These are phyloP conservation scores for Heliocidaris erythrogramma DNA, from an alignment of 35 echinoderm and acorn worm species.

Conservation along the genomic window DNA sequence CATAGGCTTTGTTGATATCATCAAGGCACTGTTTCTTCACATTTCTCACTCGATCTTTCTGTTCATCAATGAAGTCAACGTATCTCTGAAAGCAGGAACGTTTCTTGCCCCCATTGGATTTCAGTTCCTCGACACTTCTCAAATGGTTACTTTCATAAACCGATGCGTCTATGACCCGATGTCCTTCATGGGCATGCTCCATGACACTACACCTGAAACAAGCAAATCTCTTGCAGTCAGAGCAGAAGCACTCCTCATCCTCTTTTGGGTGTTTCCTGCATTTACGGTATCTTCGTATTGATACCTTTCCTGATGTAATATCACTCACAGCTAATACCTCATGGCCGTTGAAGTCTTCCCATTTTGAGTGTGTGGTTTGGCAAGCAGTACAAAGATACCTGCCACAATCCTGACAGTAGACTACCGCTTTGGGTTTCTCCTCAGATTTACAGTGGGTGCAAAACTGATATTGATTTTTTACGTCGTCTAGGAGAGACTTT, in stretches of 20 bases:
- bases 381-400: neutral
- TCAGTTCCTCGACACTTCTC: neutral
- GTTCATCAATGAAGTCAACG: conserved; percentile 3
- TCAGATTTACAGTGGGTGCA: neutral
- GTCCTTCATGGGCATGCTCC: neutral
- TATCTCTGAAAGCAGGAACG: neutral
- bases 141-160: neutral
- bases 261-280: neutral
- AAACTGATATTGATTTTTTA: neutral
- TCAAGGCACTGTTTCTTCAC: neutral
- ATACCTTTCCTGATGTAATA: neutral
- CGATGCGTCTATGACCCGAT: neutral
- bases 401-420: conserved; percentile 16
- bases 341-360: neutral
- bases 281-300: neutral
- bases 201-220: neutral
- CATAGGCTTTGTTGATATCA: neutral
- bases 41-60: neutral
- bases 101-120: neutral
- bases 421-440: neutral
- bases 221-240: neutral
- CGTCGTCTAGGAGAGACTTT: neutral
- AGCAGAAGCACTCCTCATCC: conserved; percentile 19
- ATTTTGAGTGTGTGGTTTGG: neutral
- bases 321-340: neutral